Evolutionary conservation across 2,888 invertebrate genomes (phyloP).

Genomic region (Agapostemon virescens): DNA sequence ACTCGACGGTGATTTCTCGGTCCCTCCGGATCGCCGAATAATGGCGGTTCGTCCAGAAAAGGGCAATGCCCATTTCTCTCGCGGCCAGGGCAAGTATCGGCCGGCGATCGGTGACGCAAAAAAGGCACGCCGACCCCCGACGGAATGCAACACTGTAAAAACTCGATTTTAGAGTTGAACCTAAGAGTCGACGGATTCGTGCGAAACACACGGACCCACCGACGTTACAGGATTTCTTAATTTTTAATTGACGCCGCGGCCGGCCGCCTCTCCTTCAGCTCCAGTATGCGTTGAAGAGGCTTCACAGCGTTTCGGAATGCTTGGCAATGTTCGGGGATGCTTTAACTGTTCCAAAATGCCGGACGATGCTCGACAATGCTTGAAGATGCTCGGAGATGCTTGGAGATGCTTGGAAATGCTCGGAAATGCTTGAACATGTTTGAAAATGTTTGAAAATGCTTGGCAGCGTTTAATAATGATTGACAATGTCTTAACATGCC

Average conservation of each 20-base stretch:
- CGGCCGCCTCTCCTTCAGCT: not conserved
- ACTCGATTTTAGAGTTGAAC: constrained; percentile 7
- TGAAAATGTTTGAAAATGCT: no score
- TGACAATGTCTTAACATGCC: no score
- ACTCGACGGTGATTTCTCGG: constrained; percentile 40
- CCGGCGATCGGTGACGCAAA: not conserved
- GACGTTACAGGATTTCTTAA: not conserved
- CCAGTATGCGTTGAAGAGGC: no score
- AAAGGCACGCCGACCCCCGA: not conserved
- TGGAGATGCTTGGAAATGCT: no score
- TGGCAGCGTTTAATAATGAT: no score
- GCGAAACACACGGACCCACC: not conserved
- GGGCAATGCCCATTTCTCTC: constrained; percentile 13
- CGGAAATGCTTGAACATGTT: no score
- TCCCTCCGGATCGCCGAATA: constrained; percentile 10
- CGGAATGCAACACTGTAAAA: constrained; percentile 11
- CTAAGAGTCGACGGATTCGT: not conserved
- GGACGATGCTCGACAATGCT: no score
- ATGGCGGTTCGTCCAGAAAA: constrained; percentile 21
- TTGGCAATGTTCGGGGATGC: no score
- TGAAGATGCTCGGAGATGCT: no score
- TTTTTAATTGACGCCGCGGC: not conserved
- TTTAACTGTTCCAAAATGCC: no score
- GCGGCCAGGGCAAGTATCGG: not conserved
- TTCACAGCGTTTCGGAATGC: no score